Conservation (phyloP, 2,888 invertebrate genomes). For the Ypsolopha scabrella region DNA sequence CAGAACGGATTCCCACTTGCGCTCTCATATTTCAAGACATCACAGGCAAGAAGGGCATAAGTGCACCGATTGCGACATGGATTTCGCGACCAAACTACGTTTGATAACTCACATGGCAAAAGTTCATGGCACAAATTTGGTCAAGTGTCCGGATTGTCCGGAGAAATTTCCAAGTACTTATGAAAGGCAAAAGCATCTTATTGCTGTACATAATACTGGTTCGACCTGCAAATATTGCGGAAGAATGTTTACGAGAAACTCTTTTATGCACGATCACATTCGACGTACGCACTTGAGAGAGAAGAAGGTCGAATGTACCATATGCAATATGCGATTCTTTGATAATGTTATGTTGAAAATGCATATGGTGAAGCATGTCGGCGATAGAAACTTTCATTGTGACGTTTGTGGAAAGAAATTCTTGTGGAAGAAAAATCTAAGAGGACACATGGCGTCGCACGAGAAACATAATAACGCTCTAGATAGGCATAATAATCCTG, state of each 20-base stretch:
- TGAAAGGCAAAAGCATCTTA: slow-evolving; percentile 35
- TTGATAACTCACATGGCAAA: slow-evolving; percentile 34
- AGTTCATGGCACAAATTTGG: slow-evolving; percentile 31
- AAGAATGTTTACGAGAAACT: slow-evolving; percentile 39
- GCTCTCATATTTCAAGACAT: slow-evolving; percentile 32
- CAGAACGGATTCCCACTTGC: slow-evolving; percentile 35
- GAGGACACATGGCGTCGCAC: slow-evolving; percentile 32
- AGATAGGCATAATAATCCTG: background rate
- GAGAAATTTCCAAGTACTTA: slow-evolving; percentile 43
- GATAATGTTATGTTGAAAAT: slow-evolving; percentile 35
- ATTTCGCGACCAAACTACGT: slow-evolving; percentile 25
- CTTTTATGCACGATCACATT: slow-evolving; percentile 40
- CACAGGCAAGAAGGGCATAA: slow-evolving; percentile 30
- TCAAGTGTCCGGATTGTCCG: slow-evolving; percentile 33
- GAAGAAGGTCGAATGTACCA: slow-evolving; percentile 40
- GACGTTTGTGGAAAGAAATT: slow-evolving; percentile 51
- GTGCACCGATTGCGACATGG: slow-evolving; percentile 28
- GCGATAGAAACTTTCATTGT: slow-evolving; percentile 41
- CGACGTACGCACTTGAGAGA: slow-evolving; percentile 44
- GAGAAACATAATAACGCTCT: slow-evolving; percentile 1
- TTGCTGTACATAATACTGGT: slow-evolving; percentile 32
- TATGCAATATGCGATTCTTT: slow-evolving; percentile 42
- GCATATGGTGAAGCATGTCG: slow-evolving; percentile 47
- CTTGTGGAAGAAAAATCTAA: slow-evolving; percentile 50
- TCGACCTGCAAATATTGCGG: slow-evolving; percentile 41